Evolutionary conservation across 2,888 invertebrate species (phyloP), one percentile per base, ranked within the genome.

Genomic region (Oeneis ivallda): DNA sequence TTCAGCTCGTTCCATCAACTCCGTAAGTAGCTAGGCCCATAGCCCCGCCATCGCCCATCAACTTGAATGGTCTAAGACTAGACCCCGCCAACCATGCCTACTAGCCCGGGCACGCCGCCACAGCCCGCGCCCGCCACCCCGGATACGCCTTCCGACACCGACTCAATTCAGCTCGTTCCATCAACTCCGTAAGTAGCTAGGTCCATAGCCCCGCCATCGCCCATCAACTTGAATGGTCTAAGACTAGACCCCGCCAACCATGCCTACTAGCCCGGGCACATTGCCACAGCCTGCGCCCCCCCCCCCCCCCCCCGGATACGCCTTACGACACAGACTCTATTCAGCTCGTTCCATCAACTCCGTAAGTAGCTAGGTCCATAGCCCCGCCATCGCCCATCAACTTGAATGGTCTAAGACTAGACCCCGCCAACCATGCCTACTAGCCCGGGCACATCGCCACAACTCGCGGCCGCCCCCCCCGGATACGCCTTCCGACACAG

Each of bases 191-290:
- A 72, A 75, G 86, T 66, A 39, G 13, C 13, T 0, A 45, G 8
- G 9, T 26, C 13, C 7, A 1, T 6, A 9, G 37, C 11, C 49
- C 0, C 10, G 15, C n/a, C 6, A 11, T 11, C n/a, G 2, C 32
- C 1, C n/a, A 50, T 4, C 8, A 39, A 43, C 2, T 34, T 34
- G 6, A 5, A 34, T n/a, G n/a, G n/a, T n/a, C n/a, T 34, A 34
- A 37, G 4, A 37, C 37, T 37, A 37, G 37, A 7, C 37, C 37
- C 37, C 37, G 37, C 37, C 8, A 37, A n/a, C n/a, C n/a, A n/a
- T n/a, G 37, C 88, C 94, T 64, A 87, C 93, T 26, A 92, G 93
- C 53, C 92, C 93, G 0, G 86, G 86, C 53, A 92, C 93, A 11
- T 92, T 93, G 10, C 87, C 87, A 2, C 82, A 84, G 58, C 79